Percentiles rank a stretch among this genome's conserved stretches.
These are phyloP conservation scores for Pterocles burchelli DNA, from an alignment of 2,113 vertebrate genomes.

Conservation along the genomic window DNA sequence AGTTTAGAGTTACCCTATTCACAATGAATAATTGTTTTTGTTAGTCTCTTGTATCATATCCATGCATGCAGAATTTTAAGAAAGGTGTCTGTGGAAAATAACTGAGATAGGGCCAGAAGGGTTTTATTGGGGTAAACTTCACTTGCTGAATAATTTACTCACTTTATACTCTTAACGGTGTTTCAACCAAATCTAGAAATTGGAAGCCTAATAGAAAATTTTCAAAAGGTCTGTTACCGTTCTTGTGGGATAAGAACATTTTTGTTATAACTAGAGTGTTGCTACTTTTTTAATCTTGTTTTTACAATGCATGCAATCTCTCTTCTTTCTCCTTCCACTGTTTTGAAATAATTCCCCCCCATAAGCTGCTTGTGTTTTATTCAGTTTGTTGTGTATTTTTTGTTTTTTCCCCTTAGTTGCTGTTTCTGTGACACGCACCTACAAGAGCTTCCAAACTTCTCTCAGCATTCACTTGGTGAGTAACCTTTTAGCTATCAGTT, in stretches of 20 bases:
- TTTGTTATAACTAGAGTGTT: background rate
- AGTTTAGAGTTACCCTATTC: background rate
- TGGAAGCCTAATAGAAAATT: background rate
- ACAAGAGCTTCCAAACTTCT: background rate
- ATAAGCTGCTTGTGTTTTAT: background rate
- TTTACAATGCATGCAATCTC: background rate
- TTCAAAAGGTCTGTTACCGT: background rate
- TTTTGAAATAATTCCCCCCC: background rate
- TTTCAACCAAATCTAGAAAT: background rate
- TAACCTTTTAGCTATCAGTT: background rate
- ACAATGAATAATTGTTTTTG: background rate
- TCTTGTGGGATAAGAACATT: background rate
- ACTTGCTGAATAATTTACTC: background rate
- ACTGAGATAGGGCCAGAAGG: background rate
- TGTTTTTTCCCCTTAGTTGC: background rate
- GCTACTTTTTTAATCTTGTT: background rate
- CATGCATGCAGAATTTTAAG: background rate
- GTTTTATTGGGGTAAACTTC: background rate
- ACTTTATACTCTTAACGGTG: background rate
- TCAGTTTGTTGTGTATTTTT: background rate
- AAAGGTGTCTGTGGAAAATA: background rate
- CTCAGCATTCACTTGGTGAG: background rate
- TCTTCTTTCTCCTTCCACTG: background rate
- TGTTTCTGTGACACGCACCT: background rate
- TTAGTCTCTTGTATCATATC: background rate